Evolutionary conservation across 2,797 vertebrate genomes (phyloP).

Genomic region (Manis pentadactyla): DNA sequence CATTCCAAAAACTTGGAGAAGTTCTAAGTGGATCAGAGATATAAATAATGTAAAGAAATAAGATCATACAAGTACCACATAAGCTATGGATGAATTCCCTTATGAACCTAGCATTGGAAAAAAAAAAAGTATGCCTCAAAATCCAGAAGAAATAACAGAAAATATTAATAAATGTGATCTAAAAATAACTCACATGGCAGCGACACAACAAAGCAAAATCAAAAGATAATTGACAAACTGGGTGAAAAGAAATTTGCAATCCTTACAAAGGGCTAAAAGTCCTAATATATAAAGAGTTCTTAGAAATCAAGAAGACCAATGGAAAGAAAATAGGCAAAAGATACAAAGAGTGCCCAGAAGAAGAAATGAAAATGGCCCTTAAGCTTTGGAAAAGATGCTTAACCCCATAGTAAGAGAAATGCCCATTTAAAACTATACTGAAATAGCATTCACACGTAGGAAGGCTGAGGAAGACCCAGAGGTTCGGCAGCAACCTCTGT

Average conservation of each 20-base stretch:
- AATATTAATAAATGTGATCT: background rate
- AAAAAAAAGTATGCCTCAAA: background rate
- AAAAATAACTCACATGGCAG: background rate
- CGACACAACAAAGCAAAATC: background rate
- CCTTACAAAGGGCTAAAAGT: background rate
- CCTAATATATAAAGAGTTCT: background rate
- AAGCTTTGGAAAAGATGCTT: background rate
- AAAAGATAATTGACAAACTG: background rate
- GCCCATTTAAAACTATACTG: background rate
- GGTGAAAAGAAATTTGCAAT: background rate
- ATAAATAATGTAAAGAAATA: background rate
- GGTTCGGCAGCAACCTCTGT: background rate
- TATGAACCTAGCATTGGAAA: background rate
- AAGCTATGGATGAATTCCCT: background rate
- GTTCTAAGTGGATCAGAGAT: background rate
- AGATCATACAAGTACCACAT: background rate
- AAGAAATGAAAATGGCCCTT: background rate
- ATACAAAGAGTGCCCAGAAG: background rate
- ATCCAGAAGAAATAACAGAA: background rate
- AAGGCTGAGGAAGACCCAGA: background rate
- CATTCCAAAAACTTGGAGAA: background rate
- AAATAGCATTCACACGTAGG: background rate
- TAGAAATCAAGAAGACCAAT: background rate
- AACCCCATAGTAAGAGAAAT: background rate
- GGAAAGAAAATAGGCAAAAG: background rate